Base-by-base conservation (phyloP, 1,140 invertebrate species). In the Centruroides vittatus region DNA sequence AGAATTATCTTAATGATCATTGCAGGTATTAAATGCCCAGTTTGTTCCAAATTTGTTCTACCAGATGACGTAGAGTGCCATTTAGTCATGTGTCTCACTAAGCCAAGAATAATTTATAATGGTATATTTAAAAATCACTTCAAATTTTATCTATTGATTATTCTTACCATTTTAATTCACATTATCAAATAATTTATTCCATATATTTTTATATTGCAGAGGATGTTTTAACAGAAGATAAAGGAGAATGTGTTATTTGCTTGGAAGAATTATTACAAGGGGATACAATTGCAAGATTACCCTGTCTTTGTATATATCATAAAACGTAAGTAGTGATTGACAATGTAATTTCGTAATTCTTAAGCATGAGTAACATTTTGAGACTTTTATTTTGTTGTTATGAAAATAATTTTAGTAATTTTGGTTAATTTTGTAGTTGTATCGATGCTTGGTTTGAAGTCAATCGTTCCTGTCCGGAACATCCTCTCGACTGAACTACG, bases 301-400 rank as follows among this genome's bases (percentile, higher is more conserved):
- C 95, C 71, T 99, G 95, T 80, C 85, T 98, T 66, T 99, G 95
- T 83, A 94, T 99, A 81, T 99, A 98, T 78, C 95, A 98, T 78
- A 99, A 98, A 84, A 84, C 84, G 92, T 95, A 78, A 78, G 79
- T 59, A 41, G 0, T 41, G 2, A 6, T 41, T 41, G 41, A 41
- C 5, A 41, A 41, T 6, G 5, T 41, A 41, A 23, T 41, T 41
- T 41, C 41, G 3, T 41, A 23, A 23, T 23, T 23, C 23, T 23
- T 23, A 23, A 23, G 23, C 2, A 23, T 23, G 3, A 41, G 41
- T 8, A 41, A 41, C 41, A 23, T 23, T 23, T 41, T 41, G 41
- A 41, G 8, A 41, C 8, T 41, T 41, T 41, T 41, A 6, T 41
- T 41, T 41, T 5, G 41, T 41, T 41, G 3, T 6, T 1, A 6